phyloP scores from a whole-genome alignment of 2,888 invertebrate species.

The Neoscelio sp. region DNA sequence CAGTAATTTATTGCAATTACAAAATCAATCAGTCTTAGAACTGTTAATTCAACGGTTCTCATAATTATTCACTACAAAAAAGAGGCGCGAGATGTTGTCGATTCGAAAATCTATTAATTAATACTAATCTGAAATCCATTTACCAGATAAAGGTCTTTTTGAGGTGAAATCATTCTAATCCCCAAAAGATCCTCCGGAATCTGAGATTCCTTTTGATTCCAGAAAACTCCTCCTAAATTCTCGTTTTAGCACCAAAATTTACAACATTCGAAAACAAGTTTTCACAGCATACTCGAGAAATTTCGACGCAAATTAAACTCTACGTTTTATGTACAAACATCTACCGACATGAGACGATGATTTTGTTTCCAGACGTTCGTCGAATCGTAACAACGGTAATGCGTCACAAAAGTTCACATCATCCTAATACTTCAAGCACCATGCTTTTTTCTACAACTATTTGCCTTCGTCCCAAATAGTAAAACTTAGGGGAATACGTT shows the following conservation, averaged over 20 bases:
- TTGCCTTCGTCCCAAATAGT: slow-evolving; percentile 5
- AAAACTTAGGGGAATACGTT: slow-evolving; percentile 3
- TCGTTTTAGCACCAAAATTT: slow-evolving; percentile 40
- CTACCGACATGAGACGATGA: too few species aligned
- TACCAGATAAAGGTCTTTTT: too few species aligned
- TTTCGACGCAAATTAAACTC: too few species aligned
- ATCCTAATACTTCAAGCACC: slow-evolving; percentile 39
- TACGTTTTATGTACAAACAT: slow-evolving; percentile 27
- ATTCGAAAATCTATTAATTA: too few species aligned
- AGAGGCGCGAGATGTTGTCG: too few species aligned
- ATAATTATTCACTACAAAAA: too few species aligned
- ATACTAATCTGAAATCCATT: too few species aligned
- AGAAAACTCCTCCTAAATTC: slow-evolving; percentile 13
- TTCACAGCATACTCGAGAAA: not conserved
- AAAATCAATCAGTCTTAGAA: slow-evolving; percentile 8
- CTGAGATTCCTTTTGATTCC: too few species aligned
- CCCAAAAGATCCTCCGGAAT: too few species aligned
- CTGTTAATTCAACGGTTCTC: not conserved
- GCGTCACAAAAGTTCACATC: slow-evolving; percentile 5
- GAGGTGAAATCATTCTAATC: too few species aligned
- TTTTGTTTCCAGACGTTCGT: not conserved
- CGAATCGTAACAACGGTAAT: not conserved
- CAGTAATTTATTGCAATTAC: too few species aligned
- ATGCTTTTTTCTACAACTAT: slow-evolving; percentile 16
- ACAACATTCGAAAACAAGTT: slow-evolving; percentile 17